Percentiles rank a stretch among this genome's conserved stretches.
phyloP scores from a whole-genome alignment of 2,888 invertebrate species.

The Stomorhina lunata region DNA sequence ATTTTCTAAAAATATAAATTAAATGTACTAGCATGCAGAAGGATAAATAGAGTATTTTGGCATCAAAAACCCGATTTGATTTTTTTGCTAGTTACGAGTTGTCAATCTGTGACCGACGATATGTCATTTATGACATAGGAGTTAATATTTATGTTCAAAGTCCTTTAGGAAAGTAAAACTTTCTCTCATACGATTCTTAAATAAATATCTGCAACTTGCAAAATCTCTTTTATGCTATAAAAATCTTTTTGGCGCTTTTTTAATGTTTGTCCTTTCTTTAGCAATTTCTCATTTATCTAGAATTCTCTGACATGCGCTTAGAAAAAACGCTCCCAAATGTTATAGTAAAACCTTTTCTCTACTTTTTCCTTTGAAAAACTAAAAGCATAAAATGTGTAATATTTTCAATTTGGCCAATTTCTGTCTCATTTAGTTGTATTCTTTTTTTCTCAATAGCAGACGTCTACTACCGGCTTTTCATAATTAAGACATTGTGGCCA shows the following conservation, averaged over 20 bases:
- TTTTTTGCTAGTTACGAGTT: too few relatives aligned
- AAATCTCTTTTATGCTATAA: conserved; percentile 15
- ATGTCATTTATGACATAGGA: too few relatives aligned
- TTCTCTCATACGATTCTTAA: not conserved
- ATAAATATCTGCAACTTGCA: not conserved
- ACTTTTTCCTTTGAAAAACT: not conserved
- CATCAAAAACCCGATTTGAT: too few relatives aligned
- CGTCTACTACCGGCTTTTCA: conserved; percentile 50
- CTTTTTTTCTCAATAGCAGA: conserved; percentile 31
- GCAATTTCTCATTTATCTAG: conserved; percentile 13
- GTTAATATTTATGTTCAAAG: not conserved
- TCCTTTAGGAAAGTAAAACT: not conserved
- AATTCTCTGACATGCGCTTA: conserved; percentile 50
- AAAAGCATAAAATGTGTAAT: not conserved
- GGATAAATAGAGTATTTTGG: too few relatives aligned
- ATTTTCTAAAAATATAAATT: too few relatives aligned
- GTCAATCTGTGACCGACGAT: too few relatives aligned
- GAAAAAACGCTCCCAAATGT: not conserved
- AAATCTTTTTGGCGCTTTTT: conserved; percentile 46
- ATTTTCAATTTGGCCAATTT: conserved; percentile 32
- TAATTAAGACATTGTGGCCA: conserved; percentile 59
- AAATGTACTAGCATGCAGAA: too few relatives aligned
- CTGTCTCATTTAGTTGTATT: conserved; percentile 35
- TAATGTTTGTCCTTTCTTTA: conserved; percentile 16
- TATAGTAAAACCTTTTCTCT: not conserved